Evolutionary conservation across 2,888 invertebrate species (phyloP).

Genomic region (Parnassius apollo): DNA sequence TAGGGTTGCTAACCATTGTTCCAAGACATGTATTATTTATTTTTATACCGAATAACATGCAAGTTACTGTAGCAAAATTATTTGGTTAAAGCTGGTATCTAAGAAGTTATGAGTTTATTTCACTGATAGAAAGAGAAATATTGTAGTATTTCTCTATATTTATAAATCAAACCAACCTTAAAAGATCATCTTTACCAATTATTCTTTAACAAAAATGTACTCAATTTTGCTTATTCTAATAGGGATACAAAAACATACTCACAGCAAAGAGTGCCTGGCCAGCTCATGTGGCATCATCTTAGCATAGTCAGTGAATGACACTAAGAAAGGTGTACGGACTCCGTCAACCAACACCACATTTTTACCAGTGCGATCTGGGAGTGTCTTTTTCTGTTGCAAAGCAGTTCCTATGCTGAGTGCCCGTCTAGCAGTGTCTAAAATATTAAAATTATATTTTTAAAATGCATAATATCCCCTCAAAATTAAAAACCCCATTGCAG

Average conservation of each 20-base stretch:
- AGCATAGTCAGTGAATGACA: slow-evolving; percentile 95
- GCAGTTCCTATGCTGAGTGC: slow-evolving; percentile 76
- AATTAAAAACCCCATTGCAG: no score
- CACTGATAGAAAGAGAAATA: no score
- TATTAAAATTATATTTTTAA: background rate
- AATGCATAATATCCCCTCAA: no score
- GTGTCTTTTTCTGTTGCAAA: slow-evolving; percentile 77
- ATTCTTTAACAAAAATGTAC: no score
- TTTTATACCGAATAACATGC: background rate
- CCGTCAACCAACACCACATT: slow-evolving; percentile 98
- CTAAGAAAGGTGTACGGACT: slow-evolving; percentile 96
- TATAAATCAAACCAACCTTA: no score
- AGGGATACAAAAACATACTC: slow-evolving; percentile 56
- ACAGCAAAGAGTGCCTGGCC: slow-evolving; percentile 94
- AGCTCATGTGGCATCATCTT: slow-evolving; percentile 98
- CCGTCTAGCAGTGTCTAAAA: slow-evolving; percentile 67
- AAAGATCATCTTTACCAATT: no score
- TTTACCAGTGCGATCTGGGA: slow-evolving; percentile 84
- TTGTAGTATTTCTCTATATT: no score
- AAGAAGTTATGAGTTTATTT: no score
- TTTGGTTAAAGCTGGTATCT: no score
- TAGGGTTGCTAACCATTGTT: no score
- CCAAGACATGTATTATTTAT: no score
- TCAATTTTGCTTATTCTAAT: no score
- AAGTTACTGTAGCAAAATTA: background rate